phyloP scores from a whole-genome alignment of 2,888 invertebrate species.

The Heteromurus nitidus region DNA sequence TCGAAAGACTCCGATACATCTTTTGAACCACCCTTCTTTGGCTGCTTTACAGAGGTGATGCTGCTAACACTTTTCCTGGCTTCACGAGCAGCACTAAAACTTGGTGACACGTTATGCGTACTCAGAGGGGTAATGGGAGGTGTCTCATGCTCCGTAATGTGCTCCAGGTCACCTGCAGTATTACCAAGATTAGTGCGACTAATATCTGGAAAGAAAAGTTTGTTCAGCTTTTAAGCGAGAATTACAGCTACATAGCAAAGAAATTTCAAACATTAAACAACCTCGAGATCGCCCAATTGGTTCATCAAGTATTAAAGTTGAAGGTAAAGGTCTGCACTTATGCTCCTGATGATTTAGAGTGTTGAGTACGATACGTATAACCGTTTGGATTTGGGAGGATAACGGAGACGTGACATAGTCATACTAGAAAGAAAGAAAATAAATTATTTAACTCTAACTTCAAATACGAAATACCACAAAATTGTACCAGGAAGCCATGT shows the following conservation, averaged over 20 bases:
- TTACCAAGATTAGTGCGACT: conserved; percentile 41
- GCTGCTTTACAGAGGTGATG: conserved; percentile 60
- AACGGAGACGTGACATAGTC: conserved; percentile 76
- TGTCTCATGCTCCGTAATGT: conserved; percentile 72
- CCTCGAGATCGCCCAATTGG: conserved; percentile 82
- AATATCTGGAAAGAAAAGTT: conserved; percentile 38
- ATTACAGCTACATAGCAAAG: neutral
- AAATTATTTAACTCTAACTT: too few relatives aligned
- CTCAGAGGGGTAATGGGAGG: conserved; percentile 71
- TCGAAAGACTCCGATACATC: conserved; percentile 69
- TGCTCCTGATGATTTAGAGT: conserved; percentile 94
- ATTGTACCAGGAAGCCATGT: conserved; percentile 15
- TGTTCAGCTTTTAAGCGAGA: neutral
- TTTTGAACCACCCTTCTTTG: conserved; percentile 33
- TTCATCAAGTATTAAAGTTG: conserved; percentile 85
- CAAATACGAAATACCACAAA: neutral
- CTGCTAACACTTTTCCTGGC: conserved; percentile 69
- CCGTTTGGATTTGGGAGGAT: conserved; percentile 82
- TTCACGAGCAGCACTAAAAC: conserved; percentile 58
- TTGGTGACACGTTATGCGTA: conserved; percentile 61
- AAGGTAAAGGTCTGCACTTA: conserved; percentile 89
- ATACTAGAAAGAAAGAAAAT: conserved; percentile 75
- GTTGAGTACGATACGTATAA: conserved; percentile 92
- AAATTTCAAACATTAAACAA: conserved; percentile 74
- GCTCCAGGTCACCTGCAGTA: conserved; percentile 69